phyloP scores from a whole-genome alignment of 2,797 vertebrate species.

The Pantherophis vulpinus region DNA sequence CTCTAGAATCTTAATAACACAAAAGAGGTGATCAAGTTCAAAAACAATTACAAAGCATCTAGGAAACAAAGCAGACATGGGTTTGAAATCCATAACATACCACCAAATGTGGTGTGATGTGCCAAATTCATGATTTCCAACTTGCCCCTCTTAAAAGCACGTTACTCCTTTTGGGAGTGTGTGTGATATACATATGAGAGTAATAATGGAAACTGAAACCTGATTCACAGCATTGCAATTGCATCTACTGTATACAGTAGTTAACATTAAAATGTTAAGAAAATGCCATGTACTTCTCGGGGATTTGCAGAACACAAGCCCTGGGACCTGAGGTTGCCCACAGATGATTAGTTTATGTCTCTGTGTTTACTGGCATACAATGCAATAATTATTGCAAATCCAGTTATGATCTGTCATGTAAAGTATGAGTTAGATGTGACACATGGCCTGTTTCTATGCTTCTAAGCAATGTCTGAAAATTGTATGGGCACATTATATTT shows the following conservation, averaged over 20 bases:
- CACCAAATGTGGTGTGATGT: neutral
- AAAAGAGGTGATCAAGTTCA: neutral
- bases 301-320: neutral
- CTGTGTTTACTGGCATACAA: neutral
- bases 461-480: neutral
- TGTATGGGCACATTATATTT: neutral
- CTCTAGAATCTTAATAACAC: neutral
- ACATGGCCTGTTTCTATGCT: neutral
- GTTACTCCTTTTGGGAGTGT: neutral
- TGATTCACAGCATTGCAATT: neutral
- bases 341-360: neutral
- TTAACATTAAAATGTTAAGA: neutral
- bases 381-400: neutral
- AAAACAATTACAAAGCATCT: conserved; percentile 32
- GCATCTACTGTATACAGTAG: neutral
- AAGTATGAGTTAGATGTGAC: neutral
- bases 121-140: neutral
- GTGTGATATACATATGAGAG: neutral
- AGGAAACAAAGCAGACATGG: neutral
- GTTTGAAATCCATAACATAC: neutral
- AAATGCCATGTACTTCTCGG: neutral
- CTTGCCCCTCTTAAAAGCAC: neutral
- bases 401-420: neutral
- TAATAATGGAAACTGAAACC: neutral
- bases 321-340: neutral